A percentile compares a stretch with the other conserved stretches of the same genome.
Conservation (phyloP, 2,113 vertebrate genomes). For the Formicarius rufipectus region DNA sequence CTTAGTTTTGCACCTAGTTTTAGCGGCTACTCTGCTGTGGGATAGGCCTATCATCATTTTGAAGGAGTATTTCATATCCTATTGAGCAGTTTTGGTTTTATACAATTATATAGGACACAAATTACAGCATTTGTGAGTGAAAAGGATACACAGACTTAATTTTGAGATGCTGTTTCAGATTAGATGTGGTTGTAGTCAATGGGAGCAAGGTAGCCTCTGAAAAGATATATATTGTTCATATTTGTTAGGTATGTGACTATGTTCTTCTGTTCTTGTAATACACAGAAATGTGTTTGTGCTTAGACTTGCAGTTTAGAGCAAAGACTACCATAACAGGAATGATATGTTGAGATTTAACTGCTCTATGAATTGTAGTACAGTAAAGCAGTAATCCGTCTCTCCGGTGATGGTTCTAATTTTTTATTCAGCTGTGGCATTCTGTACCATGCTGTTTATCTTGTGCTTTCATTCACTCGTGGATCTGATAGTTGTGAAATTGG, state of each 20-base stretch:
- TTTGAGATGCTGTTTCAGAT: neutral
- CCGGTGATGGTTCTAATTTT: conserved; percentile 43
- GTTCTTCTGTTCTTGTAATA: neutral
- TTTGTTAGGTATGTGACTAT: neutral
- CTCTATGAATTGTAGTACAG: conserved; percentile 55
- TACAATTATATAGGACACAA: neutral
- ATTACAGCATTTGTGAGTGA: neutral
- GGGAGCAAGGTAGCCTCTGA: neutral
- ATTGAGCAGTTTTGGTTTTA: neutral
- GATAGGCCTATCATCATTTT: neutral
- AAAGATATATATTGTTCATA: neutral
- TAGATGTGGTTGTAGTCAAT: neutral
- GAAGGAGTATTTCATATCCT: neutral
- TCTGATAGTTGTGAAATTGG: conserved; percentile 42
- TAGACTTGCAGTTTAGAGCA: neutral
- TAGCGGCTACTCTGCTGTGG: neutral
- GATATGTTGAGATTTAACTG: conserved; percentile 45
- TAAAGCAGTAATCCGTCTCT: conserved; percentile 68
- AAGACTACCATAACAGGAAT: conserved; percentile 14
- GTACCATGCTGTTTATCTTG: conserved; percentile 60
- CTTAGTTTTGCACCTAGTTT: neutral
- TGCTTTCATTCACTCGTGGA: conserved; percentile 48
- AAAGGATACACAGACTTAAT: neutral
- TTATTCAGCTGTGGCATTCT: conserved; percentile 65
- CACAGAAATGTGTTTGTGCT: neutral